These are phyloP conservation scores for Panagrolaimus sp. DNA, from an alignment of 1,140 invertebrate genomes.

Conservation along the genomic window DNA sequence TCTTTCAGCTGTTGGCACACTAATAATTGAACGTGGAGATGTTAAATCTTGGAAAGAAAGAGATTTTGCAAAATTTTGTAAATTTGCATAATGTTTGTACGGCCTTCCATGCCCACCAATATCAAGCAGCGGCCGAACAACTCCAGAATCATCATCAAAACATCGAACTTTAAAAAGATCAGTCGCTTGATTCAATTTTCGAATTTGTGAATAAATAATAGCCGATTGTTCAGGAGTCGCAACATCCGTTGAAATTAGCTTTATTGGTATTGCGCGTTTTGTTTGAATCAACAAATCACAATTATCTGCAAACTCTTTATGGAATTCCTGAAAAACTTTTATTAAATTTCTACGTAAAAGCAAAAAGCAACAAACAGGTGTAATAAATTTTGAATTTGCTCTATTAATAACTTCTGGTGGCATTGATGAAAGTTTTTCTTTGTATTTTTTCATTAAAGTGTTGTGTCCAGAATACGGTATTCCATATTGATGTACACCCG, in stretches of 20 bases:
- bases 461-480: not conserved
- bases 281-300: not conserved
- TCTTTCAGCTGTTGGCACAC: not conserved
- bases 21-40: not conserved
- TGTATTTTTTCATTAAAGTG: not conserved
- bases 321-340: not conserved
- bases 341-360: not conserved
- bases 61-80: constrained; percentile 12
- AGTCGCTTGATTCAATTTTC: not conserved
- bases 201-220: not conserved
- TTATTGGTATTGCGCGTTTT: not conserved
- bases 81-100: not conserved
- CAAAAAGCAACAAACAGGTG: not conserved
- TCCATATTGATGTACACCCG: not conserved
- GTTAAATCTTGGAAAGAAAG: not conserved
- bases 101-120: not conserved
- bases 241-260: not conserved
- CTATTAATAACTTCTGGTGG: not conserved
- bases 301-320: not conserved
- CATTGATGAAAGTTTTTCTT: not conserved
- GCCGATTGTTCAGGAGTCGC: not conserved
- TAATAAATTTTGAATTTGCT: not conserved
- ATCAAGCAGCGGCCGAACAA: not conserved
- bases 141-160: not conserved
- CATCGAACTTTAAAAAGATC: not conserved